Conservation (phyloP, 2,797 vertebrate genomes). For the Etheostoma perlongum region DNA sequence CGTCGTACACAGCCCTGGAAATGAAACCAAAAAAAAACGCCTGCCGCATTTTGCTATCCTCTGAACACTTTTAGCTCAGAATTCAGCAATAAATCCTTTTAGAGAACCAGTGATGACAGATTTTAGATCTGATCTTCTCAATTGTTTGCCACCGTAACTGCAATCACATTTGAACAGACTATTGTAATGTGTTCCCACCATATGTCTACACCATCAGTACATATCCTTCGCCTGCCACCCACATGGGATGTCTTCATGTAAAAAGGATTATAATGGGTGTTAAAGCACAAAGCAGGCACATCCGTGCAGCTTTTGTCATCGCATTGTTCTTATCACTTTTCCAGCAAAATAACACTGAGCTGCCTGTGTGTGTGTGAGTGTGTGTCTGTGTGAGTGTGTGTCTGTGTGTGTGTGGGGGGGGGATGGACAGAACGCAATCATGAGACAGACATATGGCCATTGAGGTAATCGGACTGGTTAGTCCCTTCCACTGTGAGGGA, state of each 20-base stretch:
- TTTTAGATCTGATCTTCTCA: neutral
- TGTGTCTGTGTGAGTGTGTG: too few relatives aligned
- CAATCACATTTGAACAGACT: conserved; percentile 12
- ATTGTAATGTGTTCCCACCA: conserved; percentile 1
- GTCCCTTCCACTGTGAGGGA: conserved; percentile 5
- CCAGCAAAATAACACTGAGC: conserved; percentile 21
- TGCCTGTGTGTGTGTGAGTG: neutral
- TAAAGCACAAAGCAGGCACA: conserved; percentile 65
- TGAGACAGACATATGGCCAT: neutral
- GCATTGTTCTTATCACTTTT: conserved; percentile 46
- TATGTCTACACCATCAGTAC: neutral
- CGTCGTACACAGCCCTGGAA: neutral
- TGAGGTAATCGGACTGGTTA: conserved; percentile 5
- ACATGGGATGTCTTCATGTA: conserved; percentile 53
- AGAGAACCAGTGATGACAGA: neutral
- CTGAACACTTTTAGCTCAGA: neutral
- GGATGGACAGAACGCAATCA: neutral
- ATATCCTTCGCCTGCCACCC: conserved; percentile 49
- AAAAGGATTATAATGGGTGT: conserved; percentile 76
- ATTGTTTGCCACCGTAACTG: neutral
- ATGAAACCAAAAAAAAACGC: conserved; percentile 5
- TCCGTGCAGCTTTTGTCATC: conserved; percentile 52
- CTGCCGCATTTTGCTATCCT: neutral
- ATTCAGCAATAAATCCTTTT: neutral
- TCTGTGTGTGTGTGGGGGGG: neutral